Conservation (phyloP, 2,113 vertebrate genomes). For the Apteryx owenii region DNA sequence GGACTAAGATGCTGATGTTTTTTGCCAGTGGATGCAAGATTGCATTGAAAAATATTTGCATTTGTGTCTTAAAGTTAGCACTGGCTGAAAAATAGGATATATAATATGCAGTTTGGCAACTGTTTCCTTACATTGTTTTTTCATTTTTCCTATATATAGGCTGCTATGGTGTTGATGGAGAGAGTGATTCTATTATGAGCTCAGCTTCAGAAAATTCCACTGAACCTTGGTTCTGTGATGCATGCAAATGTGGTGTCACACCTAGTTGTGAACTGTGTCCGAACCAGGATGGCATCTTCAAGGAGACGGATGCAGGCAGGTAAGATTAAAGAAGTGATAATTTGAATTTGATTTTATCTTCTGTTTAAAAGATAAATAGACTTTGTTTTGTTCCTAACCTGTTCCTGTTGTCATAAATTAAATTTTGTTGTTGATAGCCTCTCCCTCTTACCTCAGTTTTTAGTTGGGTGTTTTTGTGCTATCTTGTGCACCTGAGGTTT, state of each 20-base stretch:
- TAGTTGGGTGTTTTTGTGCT: not conserved
- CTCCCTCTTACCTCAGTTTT: not conserved
- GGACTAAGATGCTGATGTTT: not conserved
- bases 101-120: not conserved
- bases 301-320: slow-evolving; percentile 98
- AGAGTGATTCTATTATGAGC: slow-evolving; percentile 99
- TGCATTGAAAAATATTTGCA: not conserved
- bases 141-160: slow-evolving; percentile 73
- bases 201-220: slow-evolving; percentile 98
- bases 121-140: not conserved
- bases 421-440: not conserved
- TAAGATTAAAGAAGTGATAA: slow-evolving; percentile 53
- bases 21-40: not conserved
- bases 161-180: slow-evolving; percentile 98
- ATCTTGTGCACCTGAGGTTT: not conserved
- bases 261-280: slow-evolving; percentile 97
- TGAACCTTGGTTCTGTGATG: slow-evolving; percentile 98
- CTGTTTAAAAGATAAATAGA: not conserved
- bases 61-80: not conserved
- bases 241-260: slow-evolving; percentile 95
- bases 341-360: not conserved
- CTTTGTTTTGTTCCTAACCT: not conserved
- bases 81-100: not conserved
- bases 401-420: not conserved
- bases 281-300: slow-evolving; percentile 98